A percentile compares a stretch with the other conserved stretches of the same genome.
Conservation (phyloP, 2,797 vertebrate species). For the Carapus acus region DNA sequence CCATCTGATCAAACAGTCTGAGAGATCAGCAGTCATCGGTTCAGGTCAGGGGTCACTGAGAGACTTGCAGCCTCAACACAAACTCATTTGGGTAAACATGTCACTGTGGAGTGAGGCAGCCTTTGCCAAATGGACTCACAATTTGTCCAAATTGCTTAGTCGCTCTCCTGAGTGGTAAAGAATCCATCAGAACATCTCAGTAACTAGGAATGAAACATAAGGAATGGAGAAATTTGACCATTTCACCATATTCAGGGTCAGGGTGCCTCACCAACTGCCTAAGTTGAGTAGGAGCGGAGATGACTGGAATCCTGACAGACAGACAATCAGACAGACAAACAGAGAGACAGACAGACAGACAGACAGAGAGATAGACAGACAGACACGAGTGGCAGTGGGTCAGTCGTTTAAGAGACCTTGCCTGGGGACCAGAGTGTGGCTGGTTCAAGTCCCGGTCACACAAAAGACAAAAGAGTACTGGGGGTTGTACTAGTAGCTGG, state of each 20-base stretch:
- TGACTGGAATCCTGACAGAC: no score
- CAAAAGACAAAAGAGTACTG: no score
- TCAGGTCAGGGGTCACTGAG: conserved; percentile 28
- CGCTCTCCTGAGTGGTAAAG: no score
- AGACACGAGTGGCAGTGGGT: no score
- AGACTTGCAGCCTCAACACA: conserved; percentile 33
- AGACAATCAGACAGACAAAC: no score
- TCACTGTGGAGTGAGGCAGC: conserved; percentile 17
- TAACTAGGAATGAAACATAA: background rate
- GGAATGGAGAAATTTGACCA: background rate
- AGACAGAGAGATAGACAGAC: no score
- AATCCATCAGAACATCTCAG: background rate
- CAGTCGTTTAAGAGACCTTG: no score
- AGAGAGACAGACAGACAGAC: no score
- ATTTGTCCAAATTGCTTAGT: background rate
- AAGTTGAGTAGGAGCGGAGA: conserved; percentile 16
- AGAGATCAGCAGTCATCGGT: conserved; percentile 23
- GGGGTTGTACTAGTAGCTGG: no score
- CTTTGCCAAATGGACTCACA: background rate
- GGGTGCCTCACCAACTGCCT: no score
- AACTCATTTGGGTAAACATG: conserved; percentile 34
- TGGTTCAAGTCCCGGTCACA: no score
- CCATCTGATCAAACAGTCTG: conserved; percentile 17
- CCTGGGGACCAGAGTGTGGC: no score
- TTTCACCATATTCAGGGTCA: background rate